These are phyloP conservation scores for Collichthys lucidus DNA, from an alignment of 2,113 vertebrate species.

Conservation along the genomic window DNA sequence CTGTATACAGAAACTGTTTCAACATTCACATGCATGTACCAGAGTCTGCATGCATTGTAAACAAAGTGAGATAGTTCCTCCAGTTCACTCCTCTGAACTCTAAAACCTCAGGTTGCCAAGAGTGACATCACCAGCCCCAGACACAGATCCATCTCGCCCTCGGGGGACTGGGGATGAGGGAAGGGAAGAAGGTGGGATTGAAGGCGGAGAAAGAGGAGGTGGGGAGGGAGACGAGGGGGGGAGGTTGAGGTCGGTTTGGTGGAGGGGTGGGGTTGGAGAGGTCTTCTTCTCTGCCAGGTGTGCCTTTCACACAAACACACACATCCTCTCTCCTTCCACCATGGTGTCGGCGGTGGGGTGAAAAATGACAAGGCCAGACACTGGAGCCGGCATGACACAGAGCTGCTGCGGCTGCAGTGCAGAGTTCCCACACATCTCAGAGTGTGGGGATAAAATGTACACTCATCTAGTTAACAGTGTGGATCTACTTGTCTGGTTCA, in stretches of 20 bases:
- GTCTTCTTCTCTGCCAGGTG: constrained; percentile 76
- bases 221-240: not conserved
- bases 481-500: not conserved
- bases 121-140: constrained; percentile 77
- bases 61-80: constrained; percentile 44
- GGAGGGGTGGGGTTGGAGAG: constrained; percentile 60
- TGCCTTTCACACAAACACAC: constrained; percentile 66
- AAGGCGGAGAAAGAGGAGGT: constrained; percentile 40
- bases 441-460: constrained; percentile 7
- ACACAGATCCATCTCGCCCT: constrained; percentile 74
- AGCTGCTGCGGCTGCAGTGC: constrained; percentile 48
- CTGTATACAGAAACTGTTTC: constrained; percentile 18
- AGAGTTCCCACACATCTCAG: constrained; percentile 68
- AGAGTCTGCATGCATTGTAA: constrained; percentile 40
- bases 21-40: constrained; percentile 12
- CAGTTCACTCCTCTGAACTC: constrained; percentile 61
- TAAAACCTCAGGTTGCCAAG: constrained; percentile 56
- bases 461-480: not conserved
- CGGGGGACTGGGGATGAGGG: constrained; percentile 38
- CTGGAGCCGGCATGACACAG: constrained; percentile 71
- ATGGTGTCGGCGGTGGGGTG: constrained; percentile 53
- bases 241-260: constrained; percentile 38
- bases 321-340: constrained; percentile 49
- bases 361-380: constrained; percentile 75
- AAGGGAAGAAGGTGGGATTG: constrained; percentile 55